Evolutionary conservation across 1,140 invertebrate species (phyloP).

Genomic region (Aphaenogaster rudis): DNA sequence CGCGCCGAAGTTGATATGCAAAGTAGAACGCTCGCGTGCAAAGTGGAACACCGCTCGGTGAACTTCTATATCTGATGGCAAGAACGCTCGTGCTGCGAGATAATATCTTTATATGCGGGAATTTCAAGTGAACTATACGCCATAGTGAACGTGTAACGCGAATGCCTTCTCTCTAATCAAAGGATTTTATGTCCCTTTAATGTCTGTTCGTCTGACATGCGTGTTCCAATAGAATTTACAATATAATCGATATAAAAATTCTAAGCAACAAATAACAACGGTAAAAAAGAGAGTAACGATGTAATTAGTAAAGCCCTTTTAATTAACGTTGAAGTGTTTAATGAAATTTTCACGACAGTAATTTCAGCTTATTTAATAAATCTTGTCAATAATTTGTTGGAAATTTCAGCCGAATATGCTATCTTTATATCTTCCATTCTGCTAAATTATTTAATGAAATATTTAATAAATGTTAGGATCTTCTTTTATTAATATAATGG

Average conservation of each 20-base stretch:
- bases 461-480: neutral
- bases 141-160: constrained; percentile 12
- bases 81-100: constrained; percentile 63
- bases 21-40: constrained; percentile 66
- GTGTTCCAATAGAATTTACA: neutral
- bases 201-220: neutral
- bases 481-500: neutral
- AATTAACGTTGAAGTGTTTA: neutral
- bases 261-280: neutral
- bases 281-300: neutral
- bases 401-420: neutral
- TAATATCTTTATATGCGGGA: constrained; percentile 63
- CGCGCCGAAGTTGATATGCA: constrained; percentile 60
- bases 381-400: neutral
- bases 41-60: constrained; percentile 61
- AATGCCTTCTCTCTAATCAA: constrained; percentile 25
- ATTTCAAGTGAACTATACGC: constrained; percentile 58
- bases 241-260: neutral
- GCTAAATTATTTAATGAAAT: constrained; percentile 1
- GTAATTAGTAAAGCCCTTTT: neutral
- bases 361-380: neutral
- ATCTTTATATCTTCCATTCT: neutral
- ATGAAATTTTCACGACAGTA: neutral
- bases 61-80: constrained; percentile 63
- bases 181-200: constrained; percentile 39